phyloP scores from a whole-genome alignment of 2,797 vertebrate genomes.

The Lophius americanus region DNA sequence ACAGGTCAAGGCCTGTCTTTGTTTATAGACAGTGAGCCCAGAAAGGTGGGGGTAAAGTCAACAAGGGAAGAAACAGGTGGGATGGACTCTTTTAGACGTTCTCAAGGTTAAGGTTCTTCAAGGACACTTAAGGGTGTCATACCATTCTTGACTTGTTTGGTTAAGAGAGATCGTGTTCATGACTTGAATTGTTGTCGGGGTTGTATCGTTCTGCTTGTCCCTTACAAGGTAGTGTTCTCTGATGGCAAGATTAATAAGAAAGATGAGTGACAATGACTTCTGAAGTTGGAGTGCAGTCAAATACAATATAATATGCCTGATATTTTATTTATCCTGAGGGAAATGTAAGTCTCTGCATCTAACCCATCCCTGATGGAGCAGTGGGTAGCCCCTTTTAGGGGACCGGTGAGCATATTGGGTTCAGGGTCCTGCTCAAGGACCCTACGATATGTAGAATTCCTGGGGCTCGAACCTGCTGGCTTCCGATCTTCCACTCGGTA shows the following conservation, averaged over 20 bases:
- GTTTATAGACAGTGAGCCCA: slow-evolving; percentile 52
- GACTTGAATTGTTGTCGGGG: slow-evolving; percentile 17
- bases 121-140: slow-evolving; percentile 26
- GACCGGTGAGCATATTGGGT: too few species aligned
- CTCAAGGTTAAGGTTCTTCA: slow-evolving; percentile 40
- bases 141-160: slow-evolving; percentile 21
- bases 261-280: too few species aligned
- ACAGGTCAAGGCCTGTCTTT: slow-evolving; percentile 64
- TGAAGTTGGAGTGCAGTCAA: too few species aligned
- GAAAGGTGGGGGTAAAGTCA: slow-evolving; percentile 40
- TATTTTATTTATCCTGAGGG: too few species aligned
- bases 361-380: too few species aligned
- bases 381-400: too few species aligned
- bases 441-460: too few species aligned
- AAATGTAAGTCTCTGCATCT: too few species aligned
- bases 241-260: background rate
- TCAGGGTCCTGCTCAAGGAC: too few species aligned
- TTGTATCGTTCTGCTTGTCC: background rate
- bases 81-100: slow-evolving; percentile 49
- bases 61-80: slow-evolving; percentile 73
- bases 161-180: slow-evolving; percentile 10
- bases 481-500: too few species aligned
- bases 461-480: too few species aligned
- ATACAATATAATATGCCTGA: too few species aligned
- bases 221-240: slow-evolving; percentile 1